phyloP scores from a whole-genome alignment of 2,797 vertebrate species.

The Chromobotia macracanthus region DNA sequence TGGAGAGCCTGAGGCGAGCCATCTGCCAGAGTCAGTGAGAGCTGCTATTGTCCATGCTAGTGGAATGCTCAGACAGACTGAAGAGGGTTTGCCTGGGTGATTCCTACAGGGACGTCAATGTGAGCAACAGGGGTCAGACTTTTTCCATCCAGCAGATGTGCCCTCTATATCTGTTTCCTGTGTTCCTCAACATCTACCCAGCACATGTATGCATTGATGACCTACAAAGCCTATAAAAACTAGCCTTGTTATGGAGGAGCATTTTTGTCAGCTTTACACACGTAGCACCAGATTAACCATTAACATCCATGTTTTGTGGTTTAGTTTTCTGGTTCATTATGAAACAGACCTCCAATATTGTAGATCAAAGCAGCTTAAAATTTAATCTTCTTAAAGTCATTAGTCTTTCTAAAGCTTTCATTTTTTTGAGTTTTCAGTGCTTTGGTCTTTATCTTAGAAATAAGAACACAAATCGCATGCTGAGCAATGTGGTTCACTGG shows the following conservation, averaged over 20 bases:
- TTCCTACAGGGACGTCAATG: conserved; percentile 73
- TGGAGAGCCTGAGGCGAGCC: conserved; percentile 76
- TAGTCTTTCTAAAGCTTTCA: conserved; percentile 36
- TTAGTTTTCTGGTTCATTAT: conserved; percentile 29
- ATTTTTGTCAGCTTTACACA: neutral
- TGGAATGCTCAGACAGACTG: conserved; percentile 80
- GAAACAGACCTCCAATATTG: conserved; percentile 28
- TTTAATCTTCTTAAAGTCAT: conserved; percentile 57
- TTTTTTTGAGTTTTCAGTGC: conserved; percentile 3
- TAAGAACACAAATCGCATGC: conserved; percentile 25
- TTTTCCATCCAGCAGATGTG: conserved; percentile 55
- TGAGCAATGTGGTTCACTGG: conserved; percentile 21
- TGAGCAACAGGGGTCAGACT: conserved; percentile 64
- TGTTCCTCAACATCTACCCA: neutral
- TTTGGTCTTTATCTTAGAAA: conserved; percentile 43
- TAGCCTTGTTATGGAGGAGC: neutral
- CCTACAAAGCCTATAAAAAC: neutral
- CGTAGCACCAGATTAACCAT: conserved; percentile 35
- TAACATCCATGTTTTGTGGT: conserved; percentile 27
- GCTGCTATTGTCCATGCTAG: conserved; percentile 78
- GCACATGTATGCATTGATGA: conserved; percentile 23
- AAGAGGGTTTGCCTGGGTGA: conserved; percentile 69
- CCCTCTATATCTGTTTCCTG: neutral
- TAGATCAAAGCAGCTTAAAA: conserved; percentile 52
- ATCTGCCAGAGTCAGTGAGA: conserved; percentile 77